These are phyloP conservation scores for Drosophila mauritiana DNA, from an alignment of 1,140 invertebrate genomes.

Conservation along the genomic window DNA sequence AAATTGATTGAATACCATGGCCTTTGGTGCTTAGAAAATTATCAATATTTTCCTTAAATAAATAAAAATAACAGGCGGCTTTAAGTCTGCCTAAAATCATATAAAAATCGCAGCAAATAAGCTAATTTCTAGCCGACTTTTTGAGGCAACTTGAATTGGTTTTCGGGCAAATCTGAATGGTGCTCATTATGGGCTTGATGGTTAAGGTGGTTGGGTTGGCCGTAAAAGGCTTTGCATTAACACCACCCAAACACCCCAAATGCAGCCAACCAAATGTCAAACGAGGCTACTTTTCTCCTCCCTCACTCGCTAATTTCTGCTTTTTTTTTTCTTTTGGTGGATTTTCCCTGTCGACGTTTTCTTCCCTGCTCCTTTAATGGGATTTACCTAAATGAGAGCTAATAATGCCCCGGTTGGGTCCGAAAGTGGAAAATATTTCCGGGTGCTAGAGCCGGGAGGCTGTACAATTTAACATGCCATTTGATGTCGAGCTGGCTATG, in stretches of 20 bases:
- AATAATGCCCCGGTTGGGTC: constrained; percentile 61
- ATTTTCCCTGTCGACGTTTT: constrained; percentile 17
- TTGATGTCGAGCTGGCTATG: constrained; percentile 57
- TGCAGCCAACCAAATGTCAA: constrained; percentile 77
- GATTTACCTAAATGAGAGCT: constrained; percentile 82
- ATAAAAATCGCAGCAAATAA: constrained; percentile 16
- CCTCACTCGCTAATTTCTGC: constrained; percentile 5
- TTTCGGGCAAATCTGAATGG: constrained; percentile 43
- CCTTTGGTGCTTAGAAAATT: neutral
- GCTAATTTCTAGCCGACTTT: constrained; percentile 24
- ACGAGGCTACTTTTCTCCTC: constrained; percentile 22
- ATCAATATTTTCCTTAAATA: neutral
- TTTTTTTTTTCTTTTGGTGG: neutral
- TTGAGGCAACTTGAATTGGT: constrained; percentile 42
- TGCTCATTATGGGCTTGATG: constrained; percentile 22
- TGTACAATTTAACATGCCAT: constrained; percentile 73
- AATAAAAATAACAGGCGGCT: neutral
- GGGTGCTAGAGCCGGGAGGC: constrained; percentile 46
- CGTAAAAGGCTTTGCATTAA: constrained; percentile 71
- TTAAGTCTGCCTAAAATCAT: constrained; percentile 6
- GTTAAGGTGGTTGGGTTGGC: constrained; percentile 29
- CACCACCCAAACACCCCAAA: constrained; percentile 67
- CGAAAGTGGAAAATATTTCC: constrained; percentile 76
- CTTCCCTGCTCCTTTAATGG: constrained; percentile 59
- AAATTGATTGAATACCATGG: neutral